Evolutionary conservation across 2,113 vertebrate genomes (phyloP), one percentile per base, ranked within the genome.

Genomic region (Laticauda laticaudata): DNA sequence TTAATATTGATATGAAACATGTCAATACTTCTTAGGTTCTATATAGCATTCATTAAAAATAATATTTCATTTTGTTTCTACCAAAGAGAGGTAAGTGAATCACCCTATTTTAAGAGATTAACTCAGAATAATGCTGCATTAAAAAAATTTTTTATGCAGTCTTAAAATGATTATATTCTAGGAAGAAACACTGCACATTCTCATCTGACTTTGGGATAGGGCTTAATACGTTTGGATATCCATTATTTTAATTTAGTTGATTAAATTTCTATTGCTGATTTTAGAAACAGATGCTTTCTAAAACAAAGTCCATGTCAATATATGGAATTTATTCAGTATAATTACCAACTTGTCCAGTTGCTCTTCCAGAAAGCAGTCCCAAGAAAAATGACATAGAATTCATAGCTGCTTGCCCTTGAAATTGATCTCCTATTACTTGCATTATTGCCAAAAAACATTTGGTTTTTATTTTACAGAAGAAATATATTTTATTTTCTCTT

Each of bases 371-470:
- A 81, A 88, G 64, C 57, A 95, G 45, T 90, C 20, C 15, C 92
- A 95, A 95, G 54, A 89, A 39, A 89, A 94, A 64, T 55, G 92
- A 55, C 51, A 59, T 34, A 2, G 8, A 91, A 9, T 91, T n/a
- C 10, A 91, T 95, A 86, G 6, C 1, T 81, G 18, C 15, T 93
- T 94, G 93, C 7, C 23, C n/a, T 95, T 96, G 57, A 91, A 95
- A 95, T 5, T 88, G n/a, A 48, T 91, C 3, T 51, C 18, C 91
- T 94, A 94, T 55, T 94, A 0, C 1, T 85, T 96, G n/a, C 51
- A 29, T 20, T 94, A 51, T 29, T 81, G 75, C 43, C n/a, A 94
- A 87, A 21, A 51, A 53, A 11, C 5, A 87, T 92, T 90, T 64
- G 87, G 26, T 5, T 94, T 5, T 26, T 92, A n/a, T 7, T 91